Percentiles rank a stretch among this genome's conserved stretches.
phyloP scores from a whole-genome alignment of 2,888 invertebrate species.

The Plagiodera versicolora region DNA sequence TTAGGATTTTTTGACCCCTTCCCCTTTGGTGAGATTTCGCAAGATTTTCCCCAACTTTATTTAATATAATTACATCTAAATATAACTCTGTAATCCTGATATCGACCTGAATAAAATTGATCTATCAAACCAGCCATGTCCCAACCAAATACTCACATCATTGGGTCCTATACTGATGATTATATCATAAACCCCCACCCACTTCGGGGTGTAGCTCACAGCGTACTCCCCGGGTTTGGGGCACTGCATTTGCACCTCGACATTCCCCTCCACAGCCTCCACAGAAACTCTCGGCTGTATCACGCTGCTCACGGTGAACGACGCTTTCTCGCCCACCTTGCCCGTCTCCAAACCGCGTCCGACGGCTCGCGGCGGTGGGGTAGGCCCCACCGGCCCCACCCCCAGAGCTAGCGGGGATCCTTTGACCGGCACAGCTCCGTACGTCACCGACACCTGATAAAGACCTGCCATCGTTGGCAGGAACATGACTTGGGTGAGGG shows the following conservation, averaged over 20 bases:
- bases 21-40: too few relatives aligned
- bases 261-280: conserved; percentile 56
- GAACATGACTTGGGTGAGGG: conserved; percentile 75
- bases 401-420: conserved; percentile 62
- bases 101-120: too few relatives aligned
- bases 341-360: conserved; percentile 71
- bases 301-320: conserved; percentile 67
- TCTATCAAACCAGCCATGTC: too few relatives aligned
- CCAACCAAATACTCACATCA: conserved; percentile 48
- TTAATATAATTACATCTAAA: too few relatives aligned
- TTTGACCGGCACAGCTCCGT: conserved; percentile 65
- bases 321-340: conserved; percentile 71
- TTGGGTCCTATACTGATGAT: conserved; percentile 64
- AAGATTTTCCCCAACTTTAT: too few relatives aligned
- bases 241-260: conserved; percentile 61
- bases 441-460: conserved; percentile 67
- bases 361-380: conserved; percentile 62
- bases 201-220: conserved; percentile 87
- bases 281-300: conserved; percentile 66
- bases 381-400: conserved; percentile 65
- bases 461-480: conserved; percentile 82
- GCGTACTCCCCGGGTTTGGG: conserved; percentile 76
- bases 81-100: too few relatives aligned
- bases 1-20: too few relatives aligned
- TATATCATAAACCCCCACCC: conserved; percentile 90